A percentile compares a stretch with the other conserved stretches of the same genome.
Conservation (phyloP, 2,113 vertebrate species). For the Clarias gariepinus region DNA sequence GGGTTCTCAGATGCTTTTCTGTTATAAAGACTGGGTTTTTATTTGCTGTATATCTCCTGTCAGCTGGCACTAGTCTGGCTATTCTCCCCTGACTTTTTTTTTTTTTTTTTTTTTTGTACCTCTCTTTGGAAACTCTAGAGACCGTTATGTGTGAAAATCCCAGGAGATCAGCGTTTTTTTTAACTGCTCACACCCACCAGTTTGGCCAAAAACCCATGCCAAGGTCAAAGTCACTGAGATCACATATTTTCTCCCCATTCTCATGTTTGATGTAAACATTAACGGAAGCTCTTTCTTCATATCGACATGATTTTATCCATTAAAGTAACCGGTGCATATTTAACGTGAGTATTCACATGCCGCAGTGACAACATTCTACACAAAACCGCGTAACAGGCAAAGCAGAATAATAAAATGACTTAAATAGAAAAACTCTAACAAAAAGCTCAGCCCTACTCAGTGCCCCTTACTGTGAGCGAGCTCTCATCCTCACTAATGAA, state of each 20-base stretch:
- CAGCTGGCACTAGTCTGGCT: background rate
- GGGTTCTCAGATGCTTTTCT: background rate
- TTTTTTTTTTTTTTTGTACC: background rate
- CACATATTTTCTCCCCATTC: background rate
- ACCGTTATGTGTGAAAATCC: background rate
- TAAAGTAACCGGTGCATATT: background rate
- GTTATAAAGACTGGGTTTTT: background rate
- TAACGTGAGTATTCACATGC: constrained; percentile 23
- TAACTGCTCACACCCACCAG: background rate
- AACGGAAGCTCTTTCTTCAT: background rate
- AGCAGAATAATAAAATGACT: constrained; percentile 29
- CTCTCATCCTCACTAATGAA: constrained; percentile 81
- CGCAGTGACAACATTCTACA: background rate
- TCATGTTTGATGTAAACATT: background rate
- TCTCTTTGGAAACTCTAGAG: background rate
- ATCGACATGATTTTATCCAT: background rate
- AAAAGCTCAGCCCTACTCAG: constrained; percentile 13
- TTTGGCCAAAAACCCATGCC: background rate
- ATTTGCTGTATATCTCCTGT: background rate
- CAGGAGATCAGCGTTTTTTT: background rate
- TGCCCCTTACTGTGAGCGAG: constrained; percentile 56
- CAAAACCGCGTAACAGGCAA: constrained; percentile 2
- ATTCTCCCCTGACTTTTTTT: background rate
- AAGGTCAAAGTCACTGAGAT: background rate
- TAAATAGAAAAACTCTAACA: constrained; percentile 10